Evolutionary conservation across 2,888 invertebrate species (phyloP).

Genomic region (Asteroscopus sphinx): DNA sequence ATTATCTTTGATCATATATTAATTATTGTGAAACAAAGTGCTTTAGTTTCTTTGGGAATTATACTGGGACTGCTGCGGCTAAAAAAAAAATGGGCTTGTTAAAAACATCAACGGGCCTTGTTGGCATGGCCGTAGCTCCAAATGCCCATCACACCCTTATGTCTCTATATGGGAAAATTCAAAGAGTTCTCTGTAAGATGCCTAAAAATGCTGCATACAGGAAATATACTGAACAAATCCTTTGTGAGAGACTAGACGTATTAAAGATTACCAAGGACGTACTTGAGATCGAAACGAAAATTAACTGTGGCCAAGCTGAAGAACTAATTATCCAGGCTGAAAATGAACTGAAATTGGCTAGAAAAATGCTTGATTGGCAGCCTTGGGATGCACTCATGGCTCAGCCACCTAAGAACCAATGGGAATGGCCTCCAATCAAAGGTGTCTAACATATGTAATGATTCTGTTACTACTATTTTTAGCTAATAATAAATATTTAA

Average conservation of each 20-base stretch:
- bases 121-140: conserved; percentile 94
- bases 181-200: conserved; percentile 94
- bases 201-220: conserved; percentile 96
- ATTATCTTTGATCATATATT: too few relatives aligned
- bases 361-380: conserved; percentile 97
- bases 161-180: conserved; percentile 96
- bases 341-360: conserved; percentile 95
- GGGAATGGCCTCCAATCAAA: conserved; percentile 97
- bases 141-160: conserved; percentile 95
- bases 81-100: conserved; percentile 17
- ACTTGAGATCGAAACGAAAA: conserved; percentile 93
- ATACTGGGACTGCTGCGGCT: background rate
- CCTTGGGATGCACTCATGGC: conserved; percentile 97
- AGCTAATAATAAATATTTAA: conserved; percentile 23
- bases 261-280: conserved; percentile 91
- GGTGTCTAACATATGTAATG: conserved; percentile 2
- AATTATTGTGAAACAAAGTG: background rate
- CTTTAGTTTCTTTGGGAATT: background rate
- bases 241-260: conserved; percentile 92
- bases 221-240: conserved; percentile 95
- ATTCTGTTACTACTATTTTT: background rate
- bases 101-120: conserved; percentile 92
- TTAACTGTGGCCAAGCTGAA: conserved; percentile 96
- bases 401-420: conserved; percentile 95
- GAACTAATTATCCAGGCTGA: conserved; percentile 98